Conservation (phyloP, 2,888 invertebrate species). For the Drosophila algonquin region DNA sequence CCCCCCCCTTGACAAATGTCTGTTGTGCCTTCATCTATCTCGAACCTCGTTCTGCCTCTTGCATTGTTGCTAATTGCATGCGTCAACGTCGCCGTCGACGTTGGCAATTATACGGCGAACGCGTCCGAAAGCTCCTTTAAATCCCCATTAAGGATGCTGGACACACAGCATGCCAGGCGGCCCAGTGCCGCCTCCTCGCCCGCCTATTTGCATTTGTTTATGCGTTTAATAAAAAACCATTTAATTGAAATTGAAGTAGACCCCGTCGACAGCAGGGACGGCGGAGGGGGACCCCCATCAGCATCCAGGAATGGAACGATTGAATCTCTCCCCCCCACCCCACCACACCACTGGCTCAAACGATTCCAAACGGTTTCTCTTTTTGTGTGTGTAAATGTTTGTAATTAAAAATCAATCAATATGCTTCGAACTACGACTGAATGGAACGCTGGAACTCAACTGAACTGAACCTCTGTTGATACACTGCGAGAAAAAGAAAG, state of each 20-base stretch:
- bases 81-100: constrained; percentile 49
- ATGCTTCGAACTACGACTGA: constrained; percentile 61
- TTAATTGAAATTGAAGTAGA: constrained; percentile 74
- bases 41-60: constrained; percentile 10
- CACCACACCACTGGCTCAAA: background rate
- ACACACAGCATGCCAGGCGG: background rate
- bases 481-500: constrained; percentile 1
- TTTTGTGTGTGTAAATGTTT: constrained; percentile 60
- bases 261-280: background rate
- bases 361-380: background rate
- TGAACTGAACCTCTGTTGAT: background rate
- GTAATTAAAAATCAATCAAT: constrained; percentile 79
- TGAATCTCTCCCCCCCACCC: constrained; percentile 32
- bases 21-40: background rate
- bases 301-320: background rate
- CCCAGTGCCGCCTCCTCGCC: background rate
- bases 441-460: background rate
- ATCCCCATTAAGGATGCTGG: constrained; percentile 48
- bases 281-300: background rate
- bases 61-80: constrained; percentile 66
- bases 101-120: constrained; percentile 61
- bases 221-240: constrained; percentile 71
- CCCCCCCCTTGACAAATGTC: constrained; percentile 11
- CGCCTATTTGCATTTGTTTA: constrained; percentile 60
- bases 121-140: constrained; percentile 28